These are phyloP conservation scores for Dendrolimus punctatus DNA, from an alignment of 1,140 invertebrate genomes.

Conservation along the genomic window DNA sequence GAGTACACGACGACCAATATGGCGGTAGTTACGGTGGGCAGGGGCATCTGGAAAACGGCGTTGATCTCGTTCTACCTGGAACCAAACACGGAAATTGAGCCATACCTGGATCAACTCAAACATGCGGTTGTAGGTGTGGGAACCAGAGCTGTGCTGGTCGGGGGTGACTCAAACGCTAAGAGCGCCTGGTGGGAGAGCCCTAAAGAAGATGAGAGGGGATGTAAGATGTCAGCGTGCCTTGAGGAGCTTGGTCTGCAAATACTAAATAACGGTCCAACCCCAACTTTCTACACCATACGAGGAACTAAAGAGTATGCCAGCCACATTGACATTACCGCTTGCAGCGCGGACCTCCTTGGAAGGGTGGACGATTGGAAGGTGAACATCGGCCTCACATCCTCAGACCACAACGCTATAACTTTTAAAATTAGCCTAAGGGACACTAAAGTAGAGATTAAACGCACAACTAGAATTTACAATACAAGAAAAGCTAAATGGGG, in stretches of 20 bases:
- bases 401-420: constrained; percentile 14
- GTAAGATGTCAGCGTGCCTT: not conserved
- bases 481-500: constrained; percentile 20
- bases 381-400: too few species aligned
- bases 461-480: constrained; percentile 17
- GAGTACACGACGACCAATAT: constrained; percentile 14
- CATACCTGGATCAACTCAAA: constrained; percentile 10
- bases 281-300: constrained; percentile 13
- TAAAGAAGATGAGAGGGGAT: constrained; percentile 8
- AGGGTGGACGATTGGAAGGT: too few species aligned
- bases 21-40: constrained; percentile 9
- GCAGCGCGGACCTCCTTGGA: too few species aligned
- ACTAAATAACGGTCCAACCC: constrained; percentile 9
- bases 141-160: not conserved
- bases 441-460: constrained; percentile 1
- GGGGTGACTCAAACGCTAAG: constrained; percentile 17
- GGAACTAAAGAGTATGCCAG: too few species aligned
- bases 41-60: constrained; percentile 5
- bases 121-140: not conserved
- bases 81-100: too few species aligned
- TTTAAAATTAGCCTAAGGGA: constrained; percentile 6
- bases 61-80: constrained; percentile 13
- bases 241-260: constrained; percentile 6
- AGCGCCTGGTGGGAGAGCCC: constrained; percentile 17
- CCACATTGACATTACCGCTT: too few species aligned